A percentile compares a stretch with the other conserved stretches of the same genome.
Evolutionary conservation across 37 sponge, comb jelly and placozoan genomes (phyloP).

Genomic region (Hormiphora californensis): DNA sequence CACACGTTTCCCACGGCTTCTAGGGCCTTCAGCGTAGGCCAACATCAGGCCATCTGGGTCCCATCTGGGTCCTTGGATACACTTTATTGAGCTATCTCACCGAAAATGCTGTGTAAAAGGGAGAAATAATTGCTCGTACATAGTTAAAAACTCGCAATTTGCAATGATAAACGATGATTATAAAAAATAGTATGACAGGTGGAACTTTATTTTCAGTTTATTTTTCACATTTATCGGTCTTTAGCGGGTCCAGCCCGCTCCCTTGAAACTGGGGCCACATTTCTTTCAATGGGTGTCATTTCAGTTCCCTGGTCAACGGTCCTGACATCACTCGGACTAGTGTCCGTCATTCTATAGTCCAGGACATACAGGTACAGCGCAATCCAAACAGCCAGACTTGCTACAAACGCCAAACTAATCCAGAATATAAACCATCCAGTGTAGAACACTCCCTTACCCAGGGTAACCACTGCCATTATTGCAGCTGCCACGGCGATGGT

Average conservation of each 20-base stretch:
- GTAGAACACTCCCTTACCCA: not conserved
- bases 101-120: no score
- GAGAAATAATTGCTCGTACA: no score
- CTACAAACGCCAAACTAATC: not conserved
- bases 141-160: no score
- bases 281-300: not conserved
- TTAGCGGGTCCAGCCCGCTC: not conserved
- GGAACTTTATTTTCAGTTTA: no score
- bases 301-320: not conserved
- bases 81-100: no score
- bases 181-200: no score
- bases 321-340: not conserved
- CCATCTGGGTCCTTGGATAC: no score
- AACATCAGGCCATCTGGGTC: no score
- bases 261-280: not conserved
- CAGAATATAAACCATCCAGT: not conserved
- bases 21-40: no score
- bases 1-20: no score
- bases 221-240: no score
- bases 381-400: not conserved
- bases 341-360: not conserved
- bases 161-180: no score
- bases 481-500: conserved; percentile 13
- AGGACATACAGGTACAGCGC: not conserved
- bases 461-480: not conserved